Base-by-base conservation (phyloP, 1,140 invertebrate species). In the Eumaeus atala region DNA sequence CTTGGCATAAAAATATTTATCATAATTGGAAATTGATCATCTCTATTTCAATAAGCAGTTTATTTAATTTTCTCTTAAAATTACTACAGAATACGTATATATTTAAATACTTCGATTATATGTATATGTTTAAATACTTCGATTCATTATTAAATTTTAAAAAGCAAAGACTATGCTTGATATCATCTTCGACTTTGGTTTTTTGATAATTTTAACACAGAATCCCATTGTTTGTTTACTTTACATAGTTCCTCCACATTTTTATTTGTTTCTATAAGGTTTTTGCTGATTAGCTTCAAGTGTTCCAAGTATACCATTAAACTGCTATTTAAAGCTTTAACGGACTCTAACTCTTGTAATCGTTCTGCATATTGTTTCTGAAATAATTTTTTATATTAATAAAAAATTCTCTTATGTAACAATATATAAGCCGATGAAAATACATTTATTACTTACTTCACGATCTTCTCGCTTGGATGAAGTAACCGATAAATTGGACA, bases 201-300 rank as follows among this genome's bases (percentile, higher is more conserved):
- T 28, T 28, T 28, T 28, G 21, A 28, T 28, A 28, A 28, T 2
- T 28, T 67, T 50, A 71, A 56, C 12, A 52, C 55, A 21, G 82
- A 67, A 14, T 76, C 53, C 76, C 73, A 82, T 17, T 78, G 66
- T 0, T 40, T 47, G 40, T 85, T 85, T 0, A 80, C 64, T 66
- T 77, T 76, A 1, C 35, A 54, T 0, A 85, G 50, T 35, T 77
- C 54, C 44, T 72, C 65, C 38, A 54, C 74, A 51, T 82, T 83
- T 12, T 70, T 52, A 34, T 78, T 70, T 21, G 81, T 60, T n/a
- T 56, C 51, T 7, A 16, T 51, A 7, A 83, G 28, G 42, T 70
- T 76, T 8, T 69, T 72, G 35, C 68, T 70, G 28, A 77, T 70
- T 7, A 33, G 38, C 14, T 63, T 59, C 0, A 85, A 49, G 36